Evolutionary conservation across 2,797 vertebrate genomes (phyloP), one percentile per base, ranked within the genome.

Genomic region (Hippocampus kuda): DNA sequence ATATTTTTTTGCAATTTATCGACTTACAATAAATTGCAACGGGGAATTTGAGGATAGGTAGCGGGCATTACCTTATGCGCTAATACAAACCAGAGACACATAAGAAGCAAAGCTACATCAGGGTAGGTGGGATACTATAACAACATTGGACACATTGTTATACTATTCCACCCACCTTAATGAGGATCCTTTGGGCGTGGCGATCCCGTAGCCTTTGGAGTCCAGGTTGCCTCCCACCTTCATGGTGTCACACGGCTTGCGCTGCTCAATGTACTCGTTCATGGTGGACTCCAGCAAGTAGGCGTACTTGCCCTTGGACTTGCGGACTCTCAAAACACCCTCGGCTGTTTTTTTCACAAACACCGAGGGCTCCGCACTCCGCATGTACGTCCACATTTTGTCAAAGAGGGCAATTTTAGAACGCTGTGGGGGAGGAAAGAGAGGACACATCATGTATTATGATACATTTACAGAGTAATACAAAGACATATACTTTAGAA

Each of bases 91-190:
- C 97, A 94, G 94, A 80, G 86, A 93, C 92, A 93, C 84, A 94
- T 94, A 93, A 94, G 94, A 93, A 94, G 94, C 91, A 96, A 94
- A 97, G 94, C 95, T 94, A 98, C 96, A 99, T 99, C 97, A 99
- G 97, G 97, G 97, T 98, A 98, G 97, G 96, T 98, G 97, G 97
- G 95, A 98, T 99, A 99, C 96, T 98, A 98, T 99, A 99, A 98
- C 96, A 98, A 99, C 95, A 98, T 98, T 94, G 91, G 91, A 92
- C 94, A 99, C 94, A 99, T 99, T 98, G 97, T 99, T 99, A 99
- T 99, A 99, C 96, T 99, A 99, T 98, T 99, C 97, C 97, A 99
- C 97, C 97, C 97, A 99, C 97, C 97, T 99, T 98, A 99, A 99
- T 99, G 96, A 94, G 91, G 97, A 99, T 96, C 94, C 96, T 94